A percentile compares a stretch with the other conserved stretches of the same genome.
Evolutionary conservation across 1,140 invertebrate species (phyloP).

Genomic region (Aphelinus certus): DNA sequence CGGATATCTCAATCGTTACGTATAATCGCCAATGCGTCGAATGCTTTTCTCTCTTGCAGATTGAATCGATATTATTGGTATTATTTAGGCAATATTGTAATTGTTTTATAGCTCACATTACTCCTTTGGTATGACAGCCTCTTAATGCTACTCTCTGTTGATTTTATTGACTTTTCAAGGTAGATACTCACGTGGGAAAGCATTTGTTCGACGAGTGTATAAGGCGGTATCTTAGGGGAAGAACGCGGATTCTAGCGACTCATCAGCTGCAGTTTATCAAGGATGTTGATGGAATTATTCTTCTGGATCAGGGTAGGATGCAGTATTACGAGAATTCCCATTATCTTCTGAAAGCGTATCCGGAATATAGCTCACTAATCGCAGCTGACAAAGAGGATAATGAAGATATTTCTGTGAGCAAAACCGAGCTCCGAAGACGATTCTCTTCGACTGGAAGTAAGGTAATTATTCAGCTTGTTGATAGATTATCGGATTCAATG

Average conservation of each 20-base stretch:
- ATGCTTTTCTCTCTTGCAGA: too few relatives aligned
- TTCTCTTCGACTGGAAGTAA: constrained; percentile 57
- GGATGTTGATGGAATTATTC: constrained; percentile 79
- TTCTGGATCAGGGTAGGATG: constrained; percentile 76
- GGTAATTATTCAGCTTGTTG: constrained; percentile 43
- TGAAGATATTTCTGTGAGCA: constrained; percentile 54
- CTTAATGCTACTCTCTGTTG: too few relatives aligned
- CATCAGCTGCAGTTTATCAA: constrained; percentile 89
- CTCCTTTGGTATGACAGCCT: too few relatives aligned
- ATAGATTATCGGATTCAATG: background rate
- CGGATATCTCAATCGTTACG: too few relatives aligned
- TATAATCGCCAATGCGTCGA: too few relatives aligned
- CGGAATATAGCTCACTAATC: constrained; percentile 55
- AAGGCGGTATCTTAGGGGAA: constrained; percentile 60
- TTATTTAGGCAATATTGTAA: too few relatives aligned
- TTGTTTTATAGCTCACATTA: too few relatives aligned
- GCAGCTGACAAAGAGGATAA: constrained; percentile 53
- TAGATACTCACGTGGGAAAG: constrained; percentile 78
- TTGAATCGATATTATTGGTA: too few relatives aligned
- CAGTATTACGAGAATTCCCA: constrained; percentile 64
- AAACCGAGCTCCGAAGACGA: constrained; percentile 47
- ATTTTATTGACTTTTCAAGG: constrained; percentile 42
- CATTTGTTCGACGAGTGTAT: constrained; percentile 78
- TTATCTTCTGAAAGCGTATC: constrained; percentile 64
- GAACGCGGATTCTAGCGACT: constrained; percentile 81